Conservation (phyloP, 1,140 invertebrate species). For the Mycetomoellerius zeteki region DNA sequence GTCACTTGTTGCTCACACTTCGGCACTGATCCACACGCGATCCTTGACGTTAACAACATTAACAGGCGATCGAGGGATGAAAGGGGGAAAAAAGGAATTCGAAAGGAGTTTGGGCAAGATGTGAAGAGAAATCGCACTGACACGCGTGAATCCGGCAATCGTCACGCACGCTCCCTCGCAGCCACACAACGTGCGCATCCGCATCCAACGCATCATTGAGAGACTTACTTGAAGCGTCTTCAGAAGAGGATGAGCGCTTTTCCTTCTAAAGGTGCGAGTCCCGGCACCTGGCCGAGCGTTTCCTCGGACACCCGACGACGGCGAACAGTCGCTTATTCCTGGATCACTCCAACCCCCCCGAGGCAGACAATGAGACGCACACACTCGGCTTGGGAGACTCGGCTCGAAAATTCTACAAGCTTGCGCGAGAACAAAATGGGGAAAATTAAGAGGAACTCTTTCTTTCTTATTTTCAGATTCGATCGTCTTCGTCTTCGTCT, state of each 20-base stretch:
- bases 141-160: conserved; percentile 13
- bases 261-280: not conserved
- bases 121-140: conserved; percentile 38
- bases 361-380: conserved; percentile 49
- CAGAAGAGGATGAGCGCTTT: conserved; percentile 5
- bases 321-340: conserved; percentile 26
- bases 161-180: conserved; percentile 54
- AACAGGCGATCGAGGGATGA: not conserved
- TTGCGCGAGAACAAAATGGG: conserved; percentile 16
- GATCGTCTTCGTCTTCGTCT: conserved; percentile 75
- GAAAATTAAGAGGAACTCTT: conserved; percentile 31
- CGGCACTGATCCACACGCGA: conserved; percentile 59
- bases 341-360: conserved; percentile 38
- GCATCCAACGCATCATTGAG: conserved; percentile 48
- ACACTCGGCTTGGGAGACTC: conserved; percentile 21
- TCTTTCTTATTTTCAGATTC: conserved; percentile 49
- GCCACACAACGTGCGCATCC: conserved; percentile 37
- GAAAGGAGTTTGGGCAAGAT: not conserved
- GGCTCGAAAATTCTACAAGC: conserved; percentile 19
- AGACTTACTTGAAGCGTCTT: conserved; percentile 58
- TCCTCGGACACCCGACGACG: conserved; percentile 32
- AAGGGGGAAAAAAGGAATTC: not conserved
- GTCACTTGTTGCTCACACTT: conserved; percentile 63
- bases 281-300: conserved; percentile 7
- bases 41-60: conserved; percentile 1